Evolutionary conservation across 2,797 vertebrate species (phyloP), one percentile per base, ranked within the genome.

Genomic region (Psittacula echo): DNA sequence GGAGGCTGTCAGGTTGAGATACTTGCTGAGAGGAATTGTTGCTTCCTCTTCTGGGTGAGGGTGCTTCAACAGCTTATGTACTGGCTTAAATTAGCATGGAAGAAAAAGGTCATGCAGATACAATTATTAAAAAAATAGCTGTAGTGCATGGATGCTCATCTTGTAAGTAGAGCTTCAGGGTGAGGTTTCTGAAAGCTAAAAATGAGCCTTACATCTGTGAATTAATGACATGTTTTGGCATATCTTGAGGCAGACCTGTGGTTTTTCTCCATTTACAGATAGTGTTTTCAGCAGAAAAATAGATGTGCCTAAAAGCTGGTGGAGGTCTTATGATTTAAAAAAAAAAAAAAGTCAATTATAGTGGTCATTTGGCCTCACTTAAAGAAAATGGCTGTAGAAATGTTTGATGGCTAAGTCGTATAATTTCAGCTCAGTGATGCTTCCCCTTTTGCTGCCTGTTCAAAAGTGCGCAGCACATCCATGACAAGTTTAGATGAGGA

Each of bases 111-210:
- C 42, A 39, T 54, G n/a, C 60, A 77, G 47, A 32, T 89, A 27
- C 5, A 45, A n/a, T 76, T 76, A 85, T 66, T 53, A 0, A 9
- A 45, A 74, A 78, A 68, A 48, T 34, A 71, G 4, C 29, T 83
- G 26, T 41, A 56, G 27, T 73, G 19, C 17, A 4, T 71, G 78
- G 10, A 10, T 79, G 19, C 29, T 67, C 24, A 7, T 65, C 64
- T 79, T 39, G 4, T 71, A 74, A 76, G 14, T 39, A 47, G 51
- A 67, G 6, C 30, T 82, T 86, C 67, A 79, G 67, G 20, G 7
- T 13, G 21, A 74, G 47, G 32, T 78, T 93, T 88, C 91, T 94
- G 82, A 93, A 85, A 95, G 34, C 71, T 90, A 5, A 90, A 91
- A 84, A 68, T 67, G 45, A 83, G 47, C 71, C 7, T 51, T 91